Base-by-base conservation (phyloP, 2,888 invertebrate genomes). In the Chromoteleia sp. region DNA sequence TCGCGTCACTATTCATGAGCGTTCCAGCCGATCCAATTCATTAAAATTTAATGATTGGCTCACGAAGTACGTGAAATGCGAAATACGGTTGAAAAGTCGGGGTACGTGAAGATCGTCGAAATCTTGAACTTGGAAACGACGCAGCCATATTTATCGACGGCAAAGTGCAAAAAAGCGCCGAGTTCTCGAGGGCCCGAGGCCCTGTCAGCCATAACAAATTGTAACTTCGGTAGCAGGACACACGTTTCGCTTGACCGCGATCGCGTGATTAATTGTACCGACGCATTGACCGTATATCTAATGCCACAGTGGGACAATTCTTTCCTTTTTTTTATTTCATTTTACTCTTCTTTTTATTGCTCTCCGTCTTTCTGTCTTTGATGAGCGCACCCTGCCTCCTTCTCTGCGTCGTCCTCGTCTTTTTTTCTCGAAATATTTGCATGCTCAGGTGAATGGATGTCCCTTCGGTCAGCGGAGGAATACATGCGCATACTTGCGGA, bases 131-230 rank as follows among this genome's bases (percentile, higher is more conserved):
- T 19, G 33, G 41, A 56, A 77, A 63, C 52, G 41, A 12, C 48
- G 70, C 41, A 50, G 15, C 50, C 76, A 58, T 67, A 74, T 80
- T 82, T 71, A 73, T 71, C 79, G 74, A 56, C 73, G 83, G 73
- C 79, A 29, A 61, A 61, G 56, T 39, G 71, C 52, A 73, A 82
- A 82, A 82, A 83, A 79, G 77, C 77, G 48, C 17, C 48, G 75
- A 36, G 29, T 75, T 67, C 61, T 71, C 79, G 7, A 81, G 82
- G 76, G 54, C 67, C 68, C 65, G 61, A 73, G 71, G 80, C 84
- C 87, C 88, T 89, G 90, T 90, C 90, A 88, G 84, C 89, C 86
- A 85, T 91, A 91, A 91, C 91, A 91, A 91, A 91, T 91, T 91
- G 91, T 89, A 85, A 88, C 87, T 87, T 82, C 87, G 85, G 87